Conservation (phyloP, 1,140 invertebrate genomes). For the Drosophila teissieri region DNA sequence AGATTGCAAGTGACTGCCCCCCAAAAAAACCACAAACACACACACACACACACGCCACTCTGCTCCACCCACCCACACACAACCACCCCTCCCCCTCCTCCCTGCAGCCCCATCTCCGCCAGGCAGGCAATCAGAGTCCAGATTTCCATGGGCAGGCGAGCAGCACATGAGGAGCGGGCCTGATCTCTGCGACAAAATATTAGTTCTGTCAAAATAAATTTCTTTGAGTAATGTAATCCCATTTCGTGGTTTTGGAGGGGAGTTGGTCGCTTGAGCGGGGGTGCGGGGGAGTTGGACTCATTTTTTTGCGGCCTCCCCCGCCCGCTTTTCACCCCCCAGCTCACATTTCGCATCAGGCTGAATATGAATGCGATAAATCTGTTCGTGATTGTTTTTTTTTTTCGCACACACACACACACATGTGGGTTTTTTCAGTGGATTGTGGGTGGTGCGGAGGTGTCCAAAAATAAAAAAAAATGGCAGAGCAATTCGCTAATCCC, state of each 20-base stretch:
- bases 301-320: slow-evolving; percentile 25
- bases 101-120: background rate
- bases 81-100: slow-evolving; percentile 1
- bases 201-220: slow-evolving; percentile 84
- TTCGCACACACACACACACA: background rate
- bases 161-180: slow-evolving; percentile 47
- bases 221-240: slow-evolving; percentile 84
- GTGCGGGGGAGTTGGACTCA: slow-evolving; percentile 21
- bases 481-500: slow-evolving; percentile 77
- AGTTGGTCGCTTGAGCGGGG: background rate
- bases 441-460: slow-evolving; percentile 37
- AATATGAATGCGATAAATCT: slow-evolving; percentile 84
- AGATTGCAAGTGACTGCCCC: too few species aligned
- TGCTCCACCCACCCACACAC: background rate
- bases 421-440: background rate
- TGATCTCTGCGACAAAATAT: slow-evolving; percentile 81
- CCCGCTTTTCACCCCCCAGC: slow-evolving; percentile 25
- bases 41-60: background rate
- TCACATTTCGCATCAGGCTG: slow-evolving; percentile 79
- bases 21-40: too few species aligned
- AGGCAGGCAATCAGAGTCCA: slow-evolving; percentile 47
- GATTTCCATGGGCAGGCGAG: slow-evolving; percentile 26
- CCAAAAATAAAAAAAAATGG: slow-evolving; percentile 52
- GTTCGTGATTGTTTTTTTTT: slow-evolving; percentile 81
- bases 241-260: slow-evolving; percentile 68